These are phyloP conservation scores for Dendroctonus ponderosae DNA, from an alignment of 1,140 invertebrate species.

Conservation along the genomic window DNA sequence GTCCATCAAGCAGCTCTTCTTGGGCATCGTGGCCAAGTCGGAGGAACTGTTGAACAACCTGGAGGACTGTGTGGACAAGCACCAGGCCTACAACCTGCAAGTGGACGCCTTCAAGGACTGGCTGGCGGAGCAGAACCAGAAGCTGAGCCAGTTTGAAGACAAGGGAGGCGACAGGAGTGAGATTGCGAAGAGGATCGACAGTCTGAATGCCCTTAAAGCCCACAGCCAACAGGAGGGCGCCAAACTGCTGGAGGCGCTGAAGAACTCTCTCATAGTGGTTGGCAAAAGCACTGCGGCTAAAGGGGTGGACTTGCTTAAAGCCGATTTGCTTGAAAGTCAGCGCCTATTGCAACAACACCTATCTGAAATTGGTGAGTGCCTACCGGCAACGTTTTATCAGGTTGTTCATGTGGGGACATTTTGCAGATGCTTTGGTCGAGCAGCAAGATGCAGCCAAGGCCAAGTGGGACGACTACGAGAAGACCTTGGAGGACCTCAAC, in stretches of 20 bases:
- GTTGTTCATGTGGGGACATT: background rate
- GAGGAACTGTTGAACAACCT: constrained; percentile 81
- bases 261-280: constrained; percentile 66
- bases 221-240: constrained; percentile 70
- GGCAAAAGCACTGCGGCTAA: constrained; percentile 79
- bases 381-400: background rate
- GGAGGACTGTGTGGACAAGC: constrained; percentile 82
- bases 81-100: constrained; percentile 72
- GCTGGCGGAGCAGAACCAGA: constrained; percentile 73
- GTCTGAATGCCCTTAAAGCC: constrained; percentile 65
- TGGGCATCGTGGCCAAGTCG: constrained; percentile 84
- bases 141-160: constrained; percentile 74
- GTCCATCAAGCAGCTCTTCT: constrained; percentile 87
- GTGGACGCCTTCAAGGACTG: constrained; percentile 77
- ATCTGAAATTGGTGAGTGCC: constrained; percentile 59
- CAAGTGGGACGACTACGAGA: constrained; percentile 88
- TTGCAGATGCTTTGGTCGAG: constrained; percentile 60
- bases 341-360: constrained; percentile 64
- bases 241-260: constrained; percentile 69
- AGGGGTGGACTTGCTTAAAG: constrained; percentile 69
- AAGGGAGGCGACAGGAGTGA: constrained; percentile 78
- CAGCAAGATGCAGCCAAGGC: constrained; percentile 67
- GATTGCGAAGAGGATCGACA: constrained; percentile 70
- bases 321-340: constrained; percentile 72
- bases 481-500: constrained; percentile 71